phyloP scores from a whole-genome alignment of 2,797 vertebrate species.

The Meriones psammophilus region DNA sequence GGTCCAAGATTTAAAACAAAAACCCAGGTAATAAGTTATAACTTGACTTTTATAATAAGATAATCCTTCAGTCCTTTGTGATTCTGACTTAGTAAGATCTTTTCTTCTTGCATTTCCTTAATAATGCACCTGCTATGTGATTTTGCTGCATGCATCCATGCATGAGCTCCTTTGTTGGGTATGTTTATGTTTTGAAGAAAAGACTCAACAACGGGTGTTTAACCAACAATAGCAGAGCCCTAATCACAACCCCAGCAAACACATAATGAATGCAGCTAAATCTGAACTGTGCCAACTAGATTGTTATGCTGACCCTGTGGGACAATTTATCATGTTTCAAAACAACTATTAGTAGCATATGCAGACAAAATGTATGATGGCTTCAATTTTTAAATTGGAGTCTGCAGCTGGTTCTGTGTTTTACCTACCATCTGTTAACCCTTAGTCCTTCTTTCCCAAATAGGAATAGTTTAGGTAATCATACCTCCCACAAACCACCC shows the following conservation, averaged over 20 bases:
- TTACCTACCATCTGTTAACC: conserved; percentile 66
- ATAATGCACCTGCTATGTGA: conserved; percentile 38
- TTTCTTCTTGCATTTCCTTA: conserved; percentile 40
- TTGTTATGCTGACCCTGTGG: conserved; percentile 65
- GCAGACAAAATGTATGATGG: conserved; percentile 64
- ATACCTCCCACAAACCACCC: not conserved
- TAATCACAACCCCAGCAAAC: conserved; percentile 58
- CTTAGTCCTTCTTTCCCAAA: conserved; percentile 55
- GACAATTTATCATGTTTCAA: conserved; percentile 71
- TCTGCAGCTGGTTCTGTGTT: conserved; percentile 62
- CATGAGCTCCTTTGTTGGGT: conserved; percentile 42
- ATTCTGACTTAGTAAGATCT: conserved; percentile 40
- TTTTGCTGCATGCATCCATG: not conserved
- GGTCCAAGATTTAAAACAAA: not conserved
- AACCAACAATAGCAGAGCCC: conserved; percentile 60
- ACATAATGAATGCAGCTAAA: conserved; percentile 62
- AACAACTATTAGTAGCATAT: conserved; percentile 70
- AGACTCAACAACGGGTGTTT: conserved; percentile 57
- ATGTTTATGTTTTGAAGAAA: conserved; percentile 42
- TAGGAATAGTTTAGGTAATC: not conserved
- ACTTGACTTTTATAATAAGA: not conserved
- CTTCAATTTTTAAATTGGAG: conserved; percentile 67
- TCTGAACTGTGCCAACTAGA: conserved; percentile 57
- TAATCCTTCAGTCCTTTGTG: not conserved
- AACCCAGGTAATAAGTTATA: not conserved